These are phyloP conservation scores for Bactericera cockerelli DNA, from an alignment of 1,140 invertebrate species.

Conservation along the genomic window DNA sequence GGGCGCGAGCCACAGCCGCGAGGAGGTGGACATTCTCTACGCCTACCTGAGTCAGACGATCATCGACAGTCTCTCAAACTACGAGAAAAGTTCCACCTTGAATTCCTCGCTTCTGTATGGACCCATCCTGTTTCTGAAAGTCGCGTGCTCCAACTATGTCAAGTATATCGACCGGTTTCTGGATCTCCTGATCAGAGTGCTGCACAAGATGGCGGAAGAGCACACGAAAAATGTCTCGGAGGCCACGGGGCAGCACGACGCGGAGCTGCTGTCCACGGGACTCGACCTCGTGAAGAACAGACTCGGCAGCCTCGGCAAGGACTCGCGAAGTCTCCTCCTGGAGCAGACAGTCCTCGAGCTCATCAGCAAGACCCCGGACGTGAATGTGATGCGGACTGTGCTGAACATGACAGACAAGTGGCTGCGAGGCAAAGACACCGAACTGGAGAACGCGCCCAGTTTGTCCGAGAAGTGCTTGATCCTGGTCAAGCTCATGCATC, in stretches of 20 bases:
- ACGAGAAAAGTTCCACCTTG: constrained; percentile 68
- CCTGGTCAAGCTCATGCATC: constrained; percentile 85
- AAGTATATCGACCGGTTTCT: constrained; percentile 86
- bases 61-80: constrained; percentile 68
- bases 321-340: constrained; percentile 89
- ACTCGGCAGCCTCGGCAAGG: constrained; percentile 81
- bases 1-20: constrained; percentile 63
- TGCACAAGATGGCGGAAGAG: constrained; percentile 78
- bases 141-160: constrained; percentile 73
- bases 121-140: constrained; percentile 90
- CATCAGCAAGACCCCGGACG: constrained; percentile 85
- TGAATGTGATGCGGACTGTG: constrained; percentile 85
- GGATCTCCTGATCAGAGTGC: constrained; percentile 77
- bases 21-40: constrained; percentile 81
- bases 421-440: constrained; percentile 52
- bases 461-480: constrained; percentile 85
- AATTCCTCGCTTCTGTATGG: constrained; percentile 69
- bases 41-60: constrained; percentile 67
- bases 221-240: constrained; percentile 41
- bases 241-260: constrained; percentile 27
- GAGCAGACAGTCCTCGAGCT: constrained; percentile 77
- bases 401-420: constrained; percentile 75
- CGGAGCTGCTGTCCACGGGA: constrained; percentile 64
- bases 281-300: constrained; percentile 88
- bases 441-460: constrained; percentile 44